These are phyloP conservation scores for Magallana angulata DNA, from an alignment of 1,140 invertebrate genomes.

Conservation along the genomic window DNA sequence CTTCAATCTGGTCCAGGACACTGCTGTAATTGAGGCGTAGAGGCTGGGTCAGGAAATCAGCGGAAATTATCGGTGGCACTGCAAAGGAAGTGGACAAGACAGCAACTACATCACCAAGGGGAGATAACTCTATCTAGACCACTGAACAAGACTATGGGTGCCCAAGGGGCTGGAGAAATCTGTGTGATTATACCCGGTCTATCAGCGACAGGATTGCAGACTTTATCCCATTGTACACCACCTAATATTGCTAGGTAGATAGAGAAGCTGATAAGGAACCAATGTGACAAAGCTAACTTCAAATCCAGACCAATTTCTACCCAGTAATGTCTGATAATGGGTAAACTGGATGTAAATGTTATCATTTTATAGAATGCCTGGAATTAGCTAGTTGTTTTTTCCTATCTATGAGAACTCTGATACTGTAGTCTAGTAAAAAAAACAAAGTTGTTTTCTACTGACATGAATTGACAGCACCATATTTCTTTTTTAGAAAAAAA, in stretches of 20 bases:
- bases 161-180: not conserved
- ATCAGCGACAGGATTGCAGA: not conserved
- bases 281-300: not conserved
- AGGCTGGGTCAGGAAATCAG: not conserved
- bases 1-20: not conserved
- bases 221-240: conserved; percentile 9
- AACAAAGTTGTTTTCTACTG: too few relatives aligned
- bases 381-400: not conserved
- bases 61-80: not conserved
- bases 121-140: conserved; percentile 32
- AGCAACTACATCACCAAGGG: conserved; percentile 2
- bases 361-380: conserved; percentile 14
- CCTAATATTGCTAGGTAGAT: conserved; percentile 2
- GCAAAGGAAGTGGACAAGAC: not conserved
- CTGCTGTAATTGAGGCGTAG: not conserved
- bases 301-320: conserved; percentile 17
- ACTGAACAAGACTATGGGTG: not conserved
- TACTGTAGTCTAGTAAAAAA: not conserved
- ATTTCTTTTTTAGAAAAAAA: too few relatives aligned
- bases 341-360: conserved; percentile 4
- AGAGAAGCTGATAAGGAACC: conserved; percentile 8
- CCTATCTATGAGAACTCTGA: not conserved
- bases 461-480: too few relatives aligned
- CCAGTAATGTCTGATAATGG: conserved; percentile 13
- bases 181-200: not conserved